phyloP scores from a whole-genome alignment of 1,140 invertebrate species.

The Zaprionus camerounensis region DNA sequence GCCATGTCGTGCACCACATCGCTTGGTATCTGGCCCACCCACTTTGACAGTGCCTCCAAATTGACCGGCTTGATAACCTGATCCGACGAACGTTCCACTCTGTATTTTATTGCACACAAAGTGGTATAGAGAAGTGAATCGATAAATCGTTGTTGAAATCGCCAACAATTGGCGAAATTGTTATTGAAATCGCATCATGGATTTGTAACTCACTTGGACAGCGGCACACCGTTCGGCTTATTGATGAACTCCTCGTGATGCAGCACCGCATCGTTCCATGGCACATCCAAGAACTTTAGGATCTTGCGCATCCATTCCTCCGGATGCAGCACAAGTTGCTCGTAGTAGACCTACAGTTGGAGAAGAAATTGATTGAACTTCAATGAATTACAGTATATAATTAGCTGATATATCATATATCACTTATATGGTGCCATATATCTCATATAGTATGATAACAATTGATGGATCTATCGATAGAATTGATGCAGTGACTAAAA shows the following conservation, averaged over 20 bases:
- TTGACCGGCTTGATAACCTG: slow-evolving; percentile 99
- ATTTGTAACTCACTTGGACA: slow-evolving; percentile 92
- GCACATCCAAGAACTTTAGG: slow-evolving; percentile 95
- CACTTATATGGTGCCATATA: too few relatives aligned
- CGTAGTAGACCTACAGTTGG: slow-evolving; percentile 91
- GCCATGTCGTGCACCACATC: slow-evolving; percentile 96
- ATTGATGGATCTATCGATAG: too few relatives aligned
- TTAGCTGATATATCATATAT: too few relatives aligned
- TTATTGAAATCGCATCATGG: not conserved
- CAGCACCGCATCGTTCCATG: slow-evolving; percentile 97
- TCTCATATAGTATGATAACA: too few relatives aligned
- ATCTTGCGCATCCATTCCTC: slow-evolving; percentile 95
- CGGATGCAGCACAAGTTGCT: slow-evolving; percentile 98
- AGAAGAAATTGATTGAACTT: not conserved
- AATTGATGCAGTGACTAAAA: too few relatives aligned
- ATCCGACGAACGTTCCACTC: slow-evolving; percentile 98
- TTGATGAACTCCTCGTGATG: slow-evolving; percentile 99
- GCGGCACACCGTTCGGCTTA: slow-evolving; percentile 95
- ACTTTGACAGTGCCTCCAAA: slow-evolving; percentile 97
- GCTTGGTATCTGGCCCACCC: slow-evolving; percentile 96
- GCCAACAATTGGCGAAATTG: not conserved
- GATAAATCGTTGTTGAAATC: not conserved
- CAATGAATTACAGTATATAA: too few relatives aligned
- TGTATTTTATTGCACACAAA: slow-evolving; percentile 76
- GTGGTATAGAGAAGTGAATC: not conserved